Conservation (phyloP, 2,888 invertebrate species). For the Eupithecia abbreviata region DNA sequence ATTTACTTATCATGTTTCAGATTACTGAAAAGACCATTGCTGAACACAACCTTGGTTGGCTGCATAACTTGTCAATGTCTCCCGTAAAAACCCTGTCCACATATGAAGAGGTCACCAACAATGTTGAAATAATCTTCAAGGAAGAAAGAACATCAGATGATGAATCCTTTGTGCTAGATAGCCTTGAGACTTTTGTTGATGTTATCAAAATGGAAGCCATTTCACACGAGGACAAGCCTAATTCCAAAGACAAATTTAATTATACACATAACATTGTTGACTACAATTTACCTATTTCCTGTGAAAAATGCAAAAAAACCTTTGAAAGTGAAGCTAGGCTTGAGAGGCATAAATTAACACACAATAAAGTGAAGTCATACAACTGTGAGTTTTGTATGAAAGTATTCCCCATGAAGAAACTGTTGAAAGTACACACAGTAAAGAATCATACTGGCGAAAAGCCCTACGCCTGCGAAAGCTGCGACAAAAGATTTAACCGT, state of each 20-base stretch:
- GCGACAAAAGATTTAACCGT: constrained; percentile 10
- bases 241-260: background rate
- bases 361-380: constrained; percentile 7
- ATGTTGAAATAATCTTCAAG: constrained; percentile 1
- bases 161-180: constrained; percentile 12
- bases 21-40: constrained; percentile 17
- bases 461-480: constrained; percentile 6
- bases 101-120: constrained; percentile 14
- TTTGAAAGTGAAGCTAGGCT: constrained; percentile 7
- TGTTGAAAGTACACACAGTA: constrained; percentile 21
- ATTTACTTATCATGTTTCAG: constrained; percentile 14
- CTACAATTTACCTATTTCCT: background rate
- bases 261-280: background rate
- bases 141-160: constrained; percentile 18
- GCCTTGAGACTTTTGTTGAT: constrained; percentile 18
- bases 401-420: constrained; percentile 17
- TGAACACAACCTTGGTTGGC: constrained; percentile 24
- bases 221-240: constrained; percentile 11
- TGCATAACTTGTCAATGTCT: constrained; percentile 20
- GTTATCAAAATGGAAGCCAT: constrained; percentile 5
- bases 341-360: constrained; percentile 5
- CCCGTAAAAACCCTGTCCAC: constrained; percentile 17
- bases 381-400: constrained; percentile 21
- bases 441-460: constrained; percentile 22
- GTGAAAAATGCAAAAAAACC: constrained; percentile 1